Evolutionary conservation across 2,888 invertebrate species (phyloP).

Genomic region (Spilosoma lubricipeda): DNA sequence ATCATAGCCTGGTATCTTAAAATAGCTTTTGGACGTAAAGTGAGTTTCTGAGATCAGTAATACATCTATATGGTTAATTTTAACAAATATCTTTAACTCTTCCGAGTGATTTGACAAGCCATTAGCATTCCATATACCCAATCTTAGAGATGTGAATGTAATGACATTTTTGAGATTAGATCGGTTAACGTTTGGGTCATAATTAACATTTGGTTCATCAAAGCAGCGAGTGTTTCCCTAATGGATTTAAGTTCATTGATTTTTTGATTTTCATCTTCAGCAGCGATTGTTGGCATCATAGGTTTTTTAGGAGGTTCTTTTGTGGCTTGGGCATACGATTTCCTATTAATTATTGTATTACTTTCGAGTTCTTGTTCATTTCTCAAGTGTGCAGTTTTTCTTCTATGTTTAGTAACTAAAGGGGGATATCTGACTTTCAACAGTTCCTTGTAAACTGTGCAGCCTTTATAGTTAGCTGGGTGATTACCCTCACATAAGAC

Average conservation of each 20-base stretch:
- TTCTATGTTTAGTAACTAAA: not conserved
- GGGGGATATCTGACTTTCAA: not conserved
- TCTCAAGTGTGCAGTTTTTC: too few species aligned
- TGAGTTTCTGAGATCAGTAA: constrained; percentile 20
- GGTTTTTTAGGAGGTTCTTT: not conserved
- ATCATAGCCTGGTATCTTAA: not conserved
- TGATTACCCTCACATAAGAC: not conserved
- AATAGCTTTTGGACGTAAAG: constrained; percentile 14
- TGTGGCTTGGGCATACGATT: too few species aligned
- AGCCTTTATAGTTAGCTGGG: not conserved
- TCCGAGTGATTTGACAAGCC: too few species aligned
- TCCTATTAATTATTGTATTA: too few species aligned
- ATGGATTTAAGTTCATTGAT: constrained; percentile 13
- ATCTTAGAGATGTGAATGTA: too few species aligned
- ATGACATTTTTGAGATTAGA: too few species aligned
- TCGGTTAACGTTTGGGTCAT: too few species aligned
- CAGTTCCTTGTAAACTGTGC: constrained; percentile 2
- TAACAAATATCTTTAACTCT: constrained; percentile 5
- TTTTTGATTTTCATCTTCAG: constrained; percentile 5
- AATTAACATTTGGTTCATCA: constrained; percentile 19
- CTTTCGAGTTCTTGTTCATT: too few species aligned
- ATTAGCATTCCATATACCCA: too few species aligned
- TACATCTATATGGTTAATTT: constrained; percentile 30
- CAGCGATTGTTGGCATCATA: constrained; percentile 3
- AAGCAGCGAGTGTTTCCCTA: constrained; percentile 15